Conservation (phyloP, 2,113 vertebrate genomes). For the Thalassoma bifasciatum region DNA sequence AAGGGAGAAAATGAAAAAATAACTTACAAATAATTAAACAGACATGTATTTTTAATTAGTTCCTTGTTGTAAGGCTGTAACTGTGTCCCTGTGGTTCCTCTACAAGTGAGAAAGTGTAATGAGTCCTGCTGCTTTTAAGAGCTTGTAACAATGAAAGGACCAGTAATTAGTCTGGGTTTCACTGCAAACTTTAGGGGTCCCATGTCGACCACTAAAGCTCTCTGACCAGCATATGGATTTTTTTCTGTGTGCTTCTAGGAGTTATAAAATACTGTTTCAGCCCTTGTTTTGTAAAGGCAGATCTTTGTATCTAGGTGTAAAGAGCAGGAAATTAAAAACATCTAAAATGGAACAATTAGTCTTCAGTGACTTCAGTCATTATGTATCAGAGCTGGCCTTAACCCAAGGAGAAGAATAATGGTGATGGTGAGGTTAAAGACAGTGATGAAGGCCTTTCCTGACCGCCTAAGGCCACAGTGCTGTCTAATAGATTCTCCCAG, state of each 20-base stretch:
- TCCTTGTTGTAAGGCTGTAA: conserved; percentile 35
- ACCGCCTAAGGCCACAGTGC: background rate
- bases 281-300: background rate
- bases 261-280: background rate
- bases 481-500: background rate
- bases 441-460: background rate
- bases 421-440: background rate
- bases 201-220: conserved; percentile 22
- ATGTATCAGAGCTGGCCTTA: background rate
- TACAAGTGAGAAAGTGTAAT: conserved; percentile 31
- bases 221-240: conserved; percentile 1
- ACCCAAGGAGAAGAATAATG: background rate
- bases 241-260: background rate
- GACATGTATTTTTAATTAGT: conserved; percentile 39
- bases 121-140: conserved; percentile 39
- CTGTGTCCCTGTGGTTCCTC: conserved; percentile 15
- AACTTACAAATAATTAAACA: conserved; percentile 7
- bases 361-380: background rate
- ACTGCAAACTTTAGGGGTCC: conserved; percentile 18
- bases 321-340: background rate
- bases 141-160: conserved; percentile 34
- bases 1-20: background rate
- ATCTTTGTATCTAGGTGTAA: background rate
- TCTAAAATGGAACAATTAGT: background rate
- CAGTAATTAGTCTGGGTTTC: conserved; percentile 47